Evolutionary conservation across 2,113 vertebrate species (phyloP).

Genomic region (Sinocyclocheilus maitianheensis): DNA sequence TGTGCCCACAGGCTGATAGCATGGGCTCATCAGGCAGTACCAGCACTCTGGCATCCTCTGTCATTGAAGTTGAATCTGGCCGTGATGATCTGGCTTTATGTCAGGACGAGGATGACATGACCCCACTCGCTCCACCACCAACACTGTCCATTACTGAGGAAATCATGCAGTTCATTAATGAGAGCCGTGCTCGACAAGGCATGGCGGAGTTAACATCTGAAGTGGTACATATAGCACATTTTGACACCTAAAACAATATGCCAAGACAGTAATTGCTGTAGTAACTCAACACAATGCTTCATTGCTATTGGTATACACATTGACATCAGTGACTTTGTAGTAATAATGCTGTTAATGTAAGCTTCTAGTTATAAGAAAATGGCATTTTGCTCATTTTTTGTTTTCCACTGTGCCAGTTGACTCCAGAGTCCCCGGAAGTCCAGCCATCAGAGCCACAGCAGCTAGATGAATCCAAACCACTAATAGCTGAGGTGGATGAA

Average conservation of each 20-base stretch:
- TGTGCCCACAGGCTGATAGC: slow-evolving; percentile 65
- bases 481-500: slow-evolving; percentile 11
- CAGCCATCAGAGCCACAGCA: slow-evolving; percentile 31
- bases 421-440: slow-evolving; percentile 39
- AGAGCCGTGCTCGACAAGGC: slow-evolving; percentile 74
- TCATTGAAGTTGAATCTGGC: slow-evolving; percentile 71
- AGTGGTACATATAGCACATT: slow-evolving; percentile 45
- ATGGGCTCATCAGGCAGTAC: slow-evolving; percentile 62
- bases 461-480: neutral
- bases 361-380: neutral
- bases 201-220: slow-evolving; percentile 46
- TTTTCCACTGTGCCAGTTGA: slow-evolving; percentile 37
- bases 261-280: neutral
- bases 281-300: neutral
- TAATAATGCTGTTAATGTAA: neutral
- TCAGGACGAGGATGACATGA: slow-evolving; percentile 62
- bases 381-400: neutral
- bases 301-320: neutral
- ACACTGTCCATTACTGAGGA: slow-evolving; percentile 86
- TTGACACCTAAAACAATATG: neutral
- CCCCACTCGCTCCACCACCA: slow-evolving; percentile 66
- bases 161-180: slow-evolving; percentile 85
- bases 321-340: neutral
- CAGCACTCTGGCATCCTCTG: slow-evolving; percentile 71
- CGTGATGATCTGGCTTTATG: slow-evolving; percentile 34